Evolutionary conservation across 2,797 vertebrate species (phyloP).

Genomic region (Dendrocincla tyrannina): DNA sequence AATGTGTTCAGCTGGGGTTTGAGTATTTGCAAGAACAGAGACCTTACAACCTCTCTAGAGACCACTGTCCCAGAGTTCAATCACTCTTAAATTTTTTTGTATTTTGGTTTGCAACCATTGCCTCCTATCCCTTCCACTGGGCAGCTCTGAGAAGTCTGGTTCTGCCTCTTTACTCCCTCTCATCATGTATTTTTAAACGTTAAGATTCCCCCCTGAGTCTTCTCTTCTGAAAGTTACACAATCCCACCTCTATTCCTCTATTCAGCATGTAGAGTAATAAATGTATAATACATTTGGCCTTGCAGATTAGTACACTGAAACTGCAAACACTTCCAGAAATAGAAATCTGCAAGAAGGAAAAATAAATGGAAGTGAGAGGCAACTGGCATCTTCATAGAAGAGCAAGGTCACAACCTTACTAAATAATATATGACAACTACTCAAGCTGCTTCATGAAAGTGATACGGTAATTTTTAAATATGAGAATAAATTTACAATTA

Average conservation of each 20-base stretch:
- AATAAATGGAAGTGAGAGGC: background rate
- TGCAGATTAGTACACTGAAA: background rate
- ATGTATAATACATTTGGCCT: conserved; percentile 8
- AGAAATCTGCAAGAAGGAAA: background rate
- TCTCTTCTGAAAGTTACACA: background rate
- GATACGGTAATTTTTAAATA: background rate
- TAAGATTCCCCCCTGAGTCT: background rate
- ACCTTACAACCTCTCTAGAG: background rate
- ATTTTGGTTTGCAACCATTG: background rate
- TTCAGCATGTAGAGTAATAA: background rate
- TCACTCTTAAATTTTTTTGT: background rate
- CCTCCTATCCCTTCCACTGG: background rate
- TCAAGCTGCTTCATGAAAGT: background rate
- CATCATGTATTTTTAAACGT: background rate
- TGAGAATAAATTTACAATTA: background rate
- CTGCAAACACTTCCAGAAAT: background rate
- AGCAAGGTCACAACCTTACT: background rate
- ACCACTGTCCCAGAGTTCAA: background rate
- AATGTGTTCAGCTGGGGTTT: background rate
- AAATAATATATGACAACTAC: background rate
- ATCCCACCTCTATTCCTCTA: background rate
- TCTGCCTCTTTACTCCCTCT: background rate
- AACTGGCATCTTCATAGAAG: background rate
- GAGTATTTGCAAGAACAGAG: background rate
- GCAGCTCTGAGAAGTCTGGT: background rate